These are phyloP conservation scores for Taxidea taxus DNA, from an alignment of 2,113 vertebrate genomes.

Conservation along the genomic window DNA sequence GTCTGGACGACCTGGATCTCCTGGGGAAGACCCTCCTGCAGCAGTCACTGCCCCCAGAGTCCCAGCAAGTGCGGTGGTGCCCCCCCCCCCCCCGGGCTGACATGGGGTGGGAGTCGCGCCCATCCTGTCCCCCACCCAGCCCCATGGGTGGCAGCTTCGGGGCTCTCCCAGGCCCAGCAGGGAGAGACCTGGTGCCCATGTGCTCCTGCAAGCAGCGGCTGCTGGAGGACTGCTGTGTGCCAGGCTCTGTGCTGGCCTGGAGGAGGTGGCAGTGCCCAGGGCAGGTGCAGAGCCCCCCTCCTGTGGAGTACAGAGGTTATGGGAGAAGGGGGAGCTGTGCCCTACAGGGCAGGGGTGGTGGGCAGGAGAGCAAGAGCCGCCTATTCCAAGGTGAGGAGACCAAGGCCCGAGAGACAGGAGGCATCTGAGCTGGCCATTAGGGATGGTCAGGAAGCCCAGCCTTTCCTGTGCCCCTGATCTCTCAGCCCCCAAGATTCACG, in stretches of 20 bases:
- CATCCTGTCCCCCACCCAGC: neutral
- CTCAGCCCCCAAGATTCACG: neutral
- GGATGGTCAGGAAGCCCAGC: neutral
- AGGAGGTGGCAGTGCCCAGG: neutral
- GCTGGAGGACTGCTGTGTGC: neutral
- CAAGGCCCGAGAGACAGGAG: neutral
- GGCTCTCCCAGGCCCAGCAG: neutral
- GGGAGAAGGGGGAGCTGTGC: neutral
- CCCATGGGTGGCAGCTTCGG: neutral
- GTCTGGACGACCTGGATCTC: conserved; percentile 93
- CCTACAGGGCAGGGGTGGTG: too few relatives aligned
- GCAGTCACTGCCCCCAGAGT: conserved; percentile 94
- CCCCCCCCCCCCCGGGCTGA: neutral
- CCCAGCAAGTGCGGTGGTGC: conserved; percentile 96
- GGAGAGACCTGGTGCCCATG: fast-evolving
- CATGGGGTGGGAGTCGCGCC: neutral
- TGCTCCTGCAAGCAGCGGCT: neutral
- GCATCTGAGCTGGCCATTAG: neutral
- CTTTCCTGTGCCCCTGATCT: neutral
- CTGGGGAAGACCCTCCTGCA: conserved; percentile 94
- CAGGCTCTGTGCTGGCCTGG: neutral
- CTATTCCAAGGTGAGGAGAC: neutral
- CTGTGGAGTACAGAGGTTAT: neutral
- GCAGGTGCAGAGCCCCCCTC: neutral
- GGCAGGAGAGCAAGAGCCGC: neutral